Conservation (phyloP, 2,888 invertebrate species). For the Mamestra brassicae region DNA sequence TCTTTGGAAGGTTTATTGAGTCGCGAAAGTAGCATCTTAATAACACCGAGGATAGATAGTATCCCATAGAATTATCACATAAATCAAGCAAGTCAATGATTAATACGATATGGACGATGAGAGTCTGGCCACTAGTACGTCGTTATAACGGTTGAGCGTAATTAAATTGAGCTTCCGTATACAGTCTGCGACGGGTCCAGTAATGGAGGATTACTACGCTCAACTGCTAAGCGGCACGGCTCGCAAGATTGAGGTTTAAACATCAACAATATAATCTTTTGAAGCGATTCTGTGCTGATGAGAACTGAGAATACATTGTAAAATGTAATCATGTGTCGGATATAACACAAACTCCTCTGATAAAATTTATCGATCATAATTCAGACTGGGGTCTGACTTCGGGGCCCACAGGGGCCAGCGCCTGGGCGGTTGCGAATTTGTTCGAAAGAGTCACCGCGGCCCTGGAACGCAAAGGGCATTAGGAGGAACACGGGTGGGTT, state of each 20-base stretch:
- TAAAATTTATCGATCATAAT: background rate
- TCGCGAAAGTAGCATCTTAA: conserved; percentile 79
- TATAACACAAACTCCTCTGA: background rate
- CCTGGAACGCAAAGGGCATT: no score
- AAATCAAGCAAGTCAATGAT: conserved; percentile 87
- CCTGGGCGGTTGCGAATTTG: no score
- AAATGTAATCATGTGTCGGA: background rate
- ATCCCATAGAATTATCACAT: conserved; percentile 87
- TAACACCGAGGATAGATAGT: conserved; percentile 76
- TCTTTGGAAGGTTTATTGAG: conserved; percentile 47
- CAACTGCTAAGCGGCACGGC: conserved; percentile 51
- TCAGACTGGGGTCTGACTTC: no score
- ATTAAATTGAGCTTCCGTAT: conserved; percentile 89
- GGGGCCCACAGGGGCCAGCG: no score
- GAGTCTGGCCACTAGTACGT: conserved; percentile 76
- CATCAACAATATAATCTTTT: conserved; percentile 68
- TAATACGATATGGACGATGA: conserved; percentile 84
- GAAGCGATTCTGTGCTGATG: conserved; percentile 32
- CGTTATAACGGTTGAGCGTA: conserved; percentile 88
- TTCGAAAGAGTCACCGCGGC: no score
- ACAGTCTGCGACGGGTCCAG: conserved; percentile 67
- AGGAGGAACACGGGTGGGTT: no score
- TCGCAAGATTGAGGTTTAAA: conserved; percentile 72
- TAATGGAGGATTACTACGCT: conserved; percentile 64
- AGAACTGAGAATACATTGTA: conserved; percentile 8